Base-by-base conservation (phyloP, 2,888 invertebrate species). In the Rosalia funebris region DNA sequence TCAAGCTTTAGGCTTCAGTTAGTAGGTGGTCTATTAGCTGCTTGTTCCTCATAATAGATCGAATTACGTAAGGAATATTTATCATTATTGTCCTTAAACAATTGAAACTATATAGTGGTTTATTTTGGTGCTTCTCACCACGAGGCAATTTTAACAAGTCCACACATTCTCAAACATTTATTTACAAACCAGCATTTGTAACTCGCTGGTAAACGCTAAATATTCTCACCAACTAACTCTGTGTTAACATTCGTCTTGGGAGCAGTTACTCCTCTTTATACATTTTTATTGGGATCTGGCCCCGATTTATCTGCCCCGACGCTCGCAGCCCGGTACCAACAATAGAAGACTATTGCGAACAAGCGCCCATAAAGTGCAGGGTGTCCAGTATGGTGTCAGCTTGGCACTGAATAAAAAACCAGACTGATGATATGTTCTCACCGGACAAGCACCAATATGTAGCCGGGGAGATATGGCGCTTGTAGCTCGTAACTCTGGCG, bases 391-490 rank as follows among this genome's bases (percentile, higher is more conserved):
- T 41, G 44, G 32, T 58, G 62, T 56, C 54, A 42, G 62, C 37
- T 54, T 46, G 19, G 31, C 42, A 16, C 52, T 17, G 37, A 25
- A 61, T 46, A 68, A 70, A 68, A 68, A 66, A 57, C 56, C 60
- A 62, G 65, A 66, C 62, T 66, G 68, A 67, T 64, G 70, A 67
- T 67, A 70, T 60, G 66, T 60, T 41, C 59, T 20, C 42, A 19
- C 34, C 53, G 64, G 66, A 71, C 69, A 70, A 70, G 70, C 65
- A 56, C 66, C 68, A 70, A 71, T 71, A 71, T 70, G 71, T 70
- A 71, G 62, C 60, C 16, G 66, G 63, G 66, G 65, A 72, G 65
- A 71, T 74, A 71, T 68, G 71, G 66, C 57, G 47, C 60, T 64
- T 73, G 73, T 73, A 68, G 58, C 57, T 69, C 74, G 74, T 74